These are phyloP conservation scores for Leptestheria dahalacensis DNA, from an alignment of 1,140 invertebrate species.

Conservation along the genomic window DNA sequence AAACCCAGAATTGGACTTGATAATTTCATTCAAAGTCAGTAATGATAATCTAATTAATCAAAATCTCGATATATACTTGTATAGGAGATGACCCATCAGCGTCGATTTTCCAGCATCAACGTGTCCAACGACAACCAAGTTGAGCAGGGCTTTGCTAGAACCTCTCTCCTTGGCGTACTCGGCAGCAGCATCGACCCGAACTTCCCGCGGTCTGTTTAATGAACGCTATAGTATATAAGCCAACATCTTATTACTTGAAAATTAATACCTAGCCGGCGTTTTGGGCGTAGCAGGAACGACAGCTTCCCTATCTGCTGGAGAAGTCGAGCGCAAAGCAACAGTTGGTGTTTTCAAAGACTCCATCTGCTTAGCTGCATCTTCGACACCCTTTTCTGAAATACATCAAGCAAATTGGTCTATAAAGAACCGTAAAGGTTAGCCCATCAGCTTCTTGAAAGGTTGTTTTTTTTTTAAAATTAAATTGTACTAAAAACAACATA, in stretches of 20 bases:
- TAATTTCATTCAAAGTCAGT: no score
- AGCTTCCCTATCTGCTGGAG: slow-evolving; percentile 8
- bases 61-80: no score
- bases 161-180: slow-evolving; percentile 54
- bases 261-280: neutral
- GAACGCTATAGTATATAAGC: slow-evolving; percentile 3
- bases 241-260: slow-evolving; percentile 2
- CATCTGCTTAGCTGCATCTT: neutral
- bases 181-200: slow-evolving; percentile 28
- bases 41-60: no score
- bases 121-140: slow-evolving; percentile 93
- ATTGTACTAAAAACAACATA: no score
- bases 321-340: neutral
- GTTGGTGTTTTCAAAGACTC: neutral
- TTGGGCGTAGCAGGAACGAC: slow-evolving; percentile 3
- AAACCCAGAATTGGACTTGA: no score
- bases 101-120: slow-evolving; percentile 99
- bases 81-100: slow-evolving; percentile 87
- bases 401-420: neutral
- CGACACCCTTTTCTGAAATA: neutral
- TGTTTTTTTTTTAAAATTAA: no score
- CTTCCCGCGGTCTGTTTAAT: slow-evolving; percentile 22
- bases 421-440: neutral
- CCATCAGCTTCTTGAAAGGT: no score
- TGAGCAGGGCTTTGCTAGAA: slow-evolving; percentile 65